Conservation (phyloP, 2,888 invertebrate genomes). For the Caenorhabditis macrosperma region DNA sequence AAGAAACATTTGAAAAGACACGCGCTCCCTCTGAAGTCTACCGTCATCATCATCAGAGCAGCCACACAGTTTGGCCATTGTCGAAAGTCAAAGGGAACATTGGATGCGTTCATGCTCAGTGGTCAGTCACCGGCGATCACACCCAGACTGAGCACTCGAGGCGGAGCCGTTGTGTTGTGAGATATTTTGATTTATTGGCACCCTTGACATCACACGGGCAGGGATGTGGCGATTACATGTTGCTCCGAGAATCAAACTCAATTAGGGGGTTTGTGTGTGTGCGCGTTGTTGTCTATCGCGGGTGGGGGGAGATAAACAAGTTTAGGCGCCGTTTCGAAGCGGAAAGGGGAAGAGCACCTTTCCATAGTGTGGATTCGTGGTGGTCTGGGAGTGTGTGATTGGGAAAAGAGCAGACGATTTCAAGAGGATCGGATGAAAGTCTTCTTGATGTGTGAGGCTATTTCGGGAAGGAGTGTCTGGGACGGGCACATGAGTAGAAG, state of each 20-base stretch:
- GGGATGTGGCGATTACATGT: not conserved
- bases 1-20: too few relatives aligned
- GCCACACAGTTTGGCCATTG: constrained; percentile 28
- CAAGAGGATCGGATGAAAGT: too few relatives aligned
- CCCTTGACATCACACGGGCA: constrained; percentile 15
- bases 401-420: too few relatives aligned
- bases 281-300: not conserved
- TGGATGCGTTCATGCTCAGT: constrained; percentile 12
- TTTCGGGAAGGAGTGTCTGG: too few relatives aligned
- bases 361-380: too few relatives aligned
- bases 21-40: not conserved
- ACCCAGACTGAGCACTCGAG: not conserved
- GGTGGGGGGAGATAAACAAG: too few relatives aligned
- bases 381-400: too few relatives aligned
- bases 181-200: not conserved
- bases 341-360: too few relatives aligned
- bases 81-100: constrained; percentile 1
- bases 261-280: constrained; percentile 13
- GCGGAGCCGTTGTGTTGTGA: too few relatives aligned
- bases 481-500: too few relatives aligned
- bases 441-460: too few relatives aligned
- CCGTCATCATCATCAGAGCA: constrained; percentile 16
- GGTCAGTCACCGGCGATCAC: not conserved
- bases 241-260: constrained; percentile 25
- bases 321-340: too few relatives aligned